These are phyloP conservation scores for Calliscelio sp. DNA, from an alignment of 2,888 invertebrate genomes.

Conservation along the genomic window DNA sequence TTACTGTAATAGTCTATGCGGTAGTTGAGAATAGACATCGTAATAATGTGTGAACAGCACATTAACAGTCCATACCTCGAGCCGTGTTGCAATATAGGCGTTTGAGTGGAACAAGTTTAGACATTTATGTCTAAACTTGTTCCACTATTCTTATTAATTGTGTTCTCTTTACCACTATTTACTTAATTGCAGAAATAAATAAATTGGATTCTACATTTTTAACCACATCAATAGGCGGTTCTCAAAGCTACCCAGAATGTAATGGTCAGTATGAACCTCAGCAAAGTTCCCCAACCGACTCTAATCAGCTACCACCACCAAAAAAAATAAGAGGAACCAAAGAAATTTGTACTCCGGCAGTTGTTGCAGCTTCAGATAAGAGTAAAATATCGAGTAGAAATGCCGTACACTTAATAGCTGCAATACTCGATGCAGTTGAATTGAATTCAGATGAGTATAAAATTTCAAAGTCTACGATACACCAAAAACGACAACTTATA, in stretches of 20 bases:
- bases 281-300: background rate
- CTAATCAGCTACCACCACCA: background rate
- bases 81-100: too few relatives aligned
- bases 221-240: background rate
- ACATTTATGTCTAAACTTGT: too few relatives aligned
- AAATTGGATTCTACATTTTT: background rate
- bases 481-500: constrained; percentile 10
- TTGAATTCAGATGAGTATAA: constrained; percentile 22
- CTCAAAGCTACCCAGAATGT: background rate
- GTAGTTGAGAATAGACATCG: too few relatives aligned
- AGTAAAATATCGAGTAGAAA: constrained; percentile 23
- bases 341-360: constrained; percentile 26
- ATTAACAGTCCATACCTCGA: too few relatives aligned
- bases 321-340: constrained; percentile 18
- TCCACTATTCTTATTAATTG: background rate
- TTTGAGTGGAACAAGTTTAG: too few relatives aligned
- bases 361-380: constrained; percentile 10
- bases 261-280: too few relatives aligned
- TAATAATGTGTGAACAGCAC: too few relatives aligned
- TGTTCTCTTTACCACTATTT: background rate
- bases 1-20: too few relatives aligned
- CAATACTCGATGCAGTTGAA: constrained; percentile 24
- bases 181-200: background rate
- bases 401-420: constrained; percentile 13
- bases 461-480: constrained; percentile 25